A percentile compares a stretch with the other conserved stretches of the same genome.
Conservation (phyloP, 2,797 vertebrate species). For the Coregonus ussuriensis region DNA sequence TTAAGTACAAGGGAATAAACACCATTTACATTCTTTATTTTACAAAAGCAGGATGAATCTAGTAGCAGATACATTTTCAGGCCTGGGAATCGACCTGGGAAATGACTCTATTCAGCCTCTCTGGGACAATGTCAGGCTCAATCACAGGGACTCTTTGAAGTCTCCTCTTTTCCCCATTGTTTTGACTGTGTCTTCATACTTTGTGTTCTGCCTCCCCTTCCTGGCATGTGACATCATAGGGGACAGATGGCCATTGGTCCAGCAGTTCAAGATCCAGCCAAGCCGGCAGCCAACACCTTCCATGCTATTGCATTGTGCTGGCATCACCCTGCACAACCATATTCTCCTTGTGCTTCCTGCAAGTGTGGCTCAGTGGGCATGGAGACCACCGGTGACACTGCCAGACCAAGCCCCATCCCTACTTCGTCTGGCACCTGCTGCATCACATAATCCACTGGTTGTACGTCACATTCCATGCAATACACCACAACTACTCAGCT, state of each 20-base stretch:
- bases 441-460: conserved; percentile 73
- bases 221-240: conserved; percentile 72
- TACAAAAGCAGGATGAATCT: conserved; percentile 47
- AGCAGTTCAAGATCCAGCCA: conserved; percentile 74
- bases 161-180: conserved; percentile 74
- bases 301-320: conserved; percentile 68
- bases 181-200: conserved; percentile 73
- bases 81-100: conserved; percentile 46
- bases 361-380: conserved; percentile 73
- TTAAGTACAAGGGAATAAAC: not conserved
- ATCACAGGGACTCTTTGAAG: conserved; percentile 67
- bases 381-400: conserved; percentile 72
- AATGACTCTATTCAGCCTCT: conserved; percentile 68
- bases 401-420: conserved; percentile 65
- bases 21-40: not conserved
- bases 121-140: conserved; percentile 68
- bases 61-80: conserved; percentile 16
- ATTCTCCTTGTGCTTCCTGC: conserved; percentile 74
- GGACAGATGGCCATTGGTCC: conserved; percentile 64
- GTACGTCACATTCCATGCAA: conserved; percentile 73
- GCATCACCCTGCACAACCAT: conserved; percentile 75
- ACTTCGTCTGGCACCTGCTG: conserved; percentile 76
- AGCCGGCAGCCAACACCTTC: conserved; percentile 57
- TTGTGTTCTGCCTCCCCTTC: conserved; percentile 69
- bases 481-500: conserved; percentile 68